phyloP scores from a whole-genome alignment of 1,140 invertebrate genomes.

The Meloidogyne floridensis region DNA sequence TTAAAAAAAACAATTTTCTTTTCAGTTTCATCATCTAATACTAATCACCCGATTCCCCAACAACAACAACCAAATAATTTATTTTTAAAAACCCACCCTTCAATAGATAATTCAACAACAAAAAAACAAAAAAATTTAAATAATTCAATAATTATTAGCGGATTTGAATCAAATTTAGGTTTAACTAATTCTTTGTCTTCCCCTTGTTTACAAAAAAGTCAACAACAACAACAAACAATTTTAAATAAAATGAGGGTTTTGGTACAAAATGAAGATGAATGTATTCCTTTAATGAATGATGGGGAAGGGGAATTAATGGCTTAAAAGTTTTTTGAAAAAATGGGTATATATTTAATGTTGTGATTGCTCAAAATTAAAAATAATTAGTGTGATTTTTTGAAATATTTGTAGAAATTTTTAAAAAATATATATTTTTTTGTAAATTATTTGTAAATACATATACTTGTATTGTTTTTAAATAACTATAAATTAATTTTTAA shows the following conservation, averaged over 20 bases:
- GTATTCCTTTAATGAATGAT: slow-evolving; percentile 9
- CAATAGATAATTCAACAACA: neutral
- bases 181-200: slow-evolving; percentile 26
- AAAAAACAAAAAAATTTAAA: neutral
- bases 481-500: no score
- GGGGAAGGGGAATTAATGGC: neutral
- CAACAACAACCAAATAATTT: neutral
- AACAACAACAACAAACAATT: slow-evolving; percentile 8
- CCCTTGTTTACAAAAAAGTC: slow-evolving; percentile 21
- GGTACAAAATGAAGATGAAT: neutral
- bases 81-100: neutral
- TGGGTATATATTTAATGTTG: neutral
- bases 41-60: neutral
- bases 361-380: no score
- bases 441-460: no score
- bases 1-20: no score
- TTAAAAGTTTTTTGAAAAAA: neutral
- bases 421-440: no score
- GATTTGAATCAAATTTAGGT: slow-evolving; percentile 8
- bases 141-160: neutral
- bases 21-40: neutral
- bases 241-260: neutral
- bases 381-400: no score
- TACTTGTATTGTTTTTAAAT: no score
- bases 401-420: no score